Conservation (phyloP, 1,140 invertebrate genomes). For the Chironomus tepperi region DNA sequence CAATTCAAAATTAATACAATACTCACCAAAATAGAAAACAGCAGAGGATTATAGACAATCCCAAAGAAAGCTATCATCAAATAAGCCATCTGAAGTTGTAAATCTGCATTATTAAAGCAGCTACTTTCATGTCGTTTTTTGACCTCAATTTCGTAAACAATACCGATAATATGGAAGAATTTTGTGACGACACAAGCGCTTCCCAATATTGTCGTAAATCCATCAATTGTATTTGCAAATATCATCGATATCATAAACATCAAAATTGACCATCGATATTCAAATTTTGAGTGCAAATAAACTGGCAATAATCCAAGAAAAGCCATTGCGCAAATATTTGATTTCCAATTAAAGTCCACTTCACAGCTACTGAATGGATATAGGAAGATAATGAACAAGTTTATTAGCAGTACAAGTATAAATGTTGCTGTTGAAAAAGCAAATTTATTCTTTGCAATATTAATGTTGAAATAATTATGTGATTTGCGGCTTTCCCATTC, state of each 20-base stretch:
- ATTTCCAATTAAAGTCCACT: neutral
- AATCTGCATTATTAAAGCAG: neutral
- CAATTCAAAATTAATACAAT: neutral
- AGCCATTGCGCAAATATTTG: neutral
- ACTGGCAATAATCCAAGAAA: neutral
- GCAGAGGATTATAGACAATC: neutral
- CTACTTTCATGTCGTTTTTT: neutral
- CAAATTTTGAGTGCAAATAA: neutral
- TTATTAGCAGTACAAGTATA: conserved; percentile 89
- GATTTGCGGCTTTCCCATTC: conserved; percentile 85
- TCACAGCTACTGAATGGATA: conserved; percentile 70
- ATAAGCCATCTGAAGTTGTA: neutral
- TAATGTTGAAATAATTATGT: neutral
- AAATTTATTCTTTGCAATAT: neutral
- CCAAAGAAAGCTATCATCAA: neutral
- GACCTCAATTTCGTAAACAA: neutral
- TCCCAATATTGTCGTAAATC: neutral
- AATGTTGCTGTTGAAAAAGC: conserved; percentile 83
- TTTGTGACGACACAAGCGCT: neutral
- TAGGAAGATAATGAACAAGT: conserved; percentile 96
- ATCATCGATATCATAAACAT: neutral
- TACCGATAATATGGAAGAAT: neutral
- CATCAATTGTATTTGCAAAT: neutral
- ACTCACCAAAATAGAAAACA: neutral
- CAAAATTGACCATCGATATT: neutral